Evolutionary conservation across 53 echinoderm and acorn worm genomes (phyloP).

Genomic region (Holothuria leucospilota): DNA sequence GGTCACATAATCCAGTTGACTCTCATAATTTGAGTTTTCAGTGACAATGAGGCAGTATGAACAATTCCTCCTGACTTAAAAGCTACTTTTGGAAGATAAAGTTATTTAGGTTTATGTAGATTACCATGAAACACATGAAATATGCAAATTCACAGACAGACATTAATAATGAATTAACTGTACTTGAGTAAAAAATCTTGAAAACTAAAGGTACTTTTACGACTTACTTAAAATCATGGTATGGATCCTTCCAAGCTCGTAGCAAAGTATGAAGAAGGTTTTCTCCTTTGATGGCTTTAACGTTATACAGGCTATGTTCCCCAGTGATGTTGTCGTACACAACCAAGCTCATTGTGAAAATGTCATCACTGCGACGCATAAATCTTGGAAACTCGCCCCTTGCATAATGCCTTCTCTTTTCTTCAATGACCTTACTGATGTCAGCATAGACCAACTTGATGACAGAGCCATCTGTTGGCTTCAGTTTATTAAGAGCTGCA

Average conservation of each 20-base stretch:
- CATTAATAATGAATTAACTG: too few relatives aligned
- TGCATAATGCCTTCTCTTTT: background rate
- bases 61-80: too few relatives aligned
- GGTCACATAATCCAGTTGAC: too few relatives aligned
- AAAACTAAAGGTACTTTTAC: background rate
- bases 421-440: background rate
- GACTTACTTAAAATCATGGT: background rate
- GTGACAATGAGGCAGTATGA: too few relatives aligned
- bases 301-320: background rate
- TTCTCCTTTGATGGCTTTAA: background rate
- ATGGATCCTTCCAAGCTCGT: slow-evolving; percentile 15
- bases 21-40: too few relatives aligned
- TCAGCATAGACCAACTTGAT: background rate
- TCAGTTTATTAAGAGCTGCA: background rate
- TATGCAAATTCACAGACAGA: too few relatives aligned
- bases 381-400: background rate
- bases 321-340: background rate
- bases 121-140: too few relatives aligned
- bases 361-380: background rate
- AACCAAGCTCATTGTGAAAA: background rate
- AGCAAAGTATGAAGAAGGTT: background rate
- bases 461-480: background rate
- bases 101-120: too few relatives aligned
- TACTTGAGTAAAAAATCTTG: too few relatives aligned
- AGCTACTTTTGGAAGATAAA: too few relatives aligned